Evolutionary conservation across 1,140 invertebrate genomes (phyloP).

Genomic region (Rhagoletis pomonella): DNA sequence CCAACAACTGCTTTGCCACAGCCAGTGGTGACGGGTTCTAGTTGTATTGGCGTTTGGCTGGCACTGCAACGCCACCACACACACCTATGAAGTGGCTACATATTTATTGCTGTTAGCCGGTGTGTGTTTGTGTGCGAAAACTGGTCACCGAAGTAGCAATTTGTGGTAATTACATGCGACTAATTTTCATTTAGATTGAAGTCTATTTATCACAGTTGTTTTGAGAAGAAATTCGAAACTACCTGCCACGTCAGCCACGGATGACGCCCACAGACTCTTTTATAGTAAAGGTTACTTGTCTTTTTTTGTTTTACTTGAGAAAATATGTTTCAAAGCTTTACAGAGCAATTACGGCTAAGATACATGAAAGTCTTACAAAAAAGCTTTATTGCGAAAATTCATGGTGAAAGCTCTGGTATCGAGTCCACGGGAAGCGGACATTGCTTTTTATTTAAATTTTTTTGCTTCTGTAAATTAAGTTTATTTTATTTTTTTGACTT

Average conservation of each 20-base stretch:
- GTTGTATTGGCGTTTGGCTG: neutral
- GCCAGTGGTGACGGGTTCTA: neutral
- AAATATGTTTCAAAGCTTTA: too few relatives aligned
- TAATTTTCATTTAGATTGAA: slow-evolving; percentile 58
- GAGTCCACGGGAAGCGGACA: too few relatives aligned
- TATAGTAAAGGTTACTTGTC: too few relatives aligned
- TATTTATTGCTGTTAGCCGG: neutral
- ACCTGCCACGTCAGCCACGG: neutral
- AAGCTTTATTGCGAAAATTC: too few relatives aligned
- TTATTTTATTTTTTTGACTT: too few relatives aligned
- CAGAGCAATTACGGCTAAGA: too few relatives aligned
- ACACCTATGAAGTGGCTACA: neutral
- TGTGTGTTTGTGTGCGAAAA: slow-evolving; percentile 12
- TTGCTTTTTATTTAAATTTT: too few relatives aligned
- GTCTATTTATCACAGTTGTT: slow-evolving; percentile 54
- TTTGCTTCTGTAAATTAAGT: too few relatives aligned
- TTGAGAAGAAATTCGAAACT: neutral
- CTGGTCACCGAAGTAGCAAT: slow-evolving; percentile 56
- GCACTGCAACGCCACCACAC: neutral
- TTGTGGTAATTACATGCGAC: slow-evolving; percentile 55
- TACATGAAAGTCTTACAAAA: too few relatives aligned
- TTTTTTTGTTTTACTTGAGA: too few relatives aligned
- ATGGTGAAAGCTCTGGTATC: too few relatives aligned
- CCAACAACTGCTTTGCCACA: neutral
- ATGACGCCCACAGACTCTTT: neutral